Conservation (phyloP, 2,113 vertebrate genomes). For the Albula glossodonta region DNA sequence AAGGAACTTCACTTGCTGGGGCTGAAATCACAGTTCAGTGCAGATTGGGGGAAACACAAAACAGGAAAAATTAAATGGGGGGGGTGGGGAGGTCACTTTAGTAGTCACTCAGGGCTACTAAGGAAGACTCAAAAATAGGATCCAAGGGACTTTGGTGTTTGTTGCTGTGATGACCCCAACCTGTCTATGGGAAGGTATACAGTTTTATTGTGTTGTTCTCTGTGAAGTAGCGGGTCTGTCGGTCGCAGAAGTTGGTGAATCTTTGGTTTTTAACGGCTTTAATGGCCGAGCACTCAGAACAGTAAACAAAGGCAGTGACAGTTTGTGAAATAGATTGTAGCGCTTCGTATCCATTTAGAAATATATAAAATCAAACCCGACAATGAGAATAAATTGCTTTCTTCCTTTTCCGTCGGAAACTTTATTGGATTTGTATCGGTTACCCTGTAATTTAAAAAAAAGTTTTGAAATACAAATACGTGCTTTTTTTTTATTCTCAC, state of each 20-base stretch:
- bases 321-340: background rate
- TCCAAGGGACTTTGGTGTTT: no score
- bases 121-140: no score
- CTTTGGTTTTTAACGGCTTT: background rate
- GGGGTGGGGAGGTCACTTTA: no score
- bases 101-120: no score
- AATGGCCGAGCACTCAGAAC: background rate
- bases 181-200: background rate
- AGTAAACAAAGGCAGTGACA: background rate
- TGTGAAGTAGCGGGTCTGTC: background rate
- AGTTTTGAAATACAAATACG: background rate
- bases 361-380: background rate
- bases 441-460: background rate
- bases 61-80: no score
- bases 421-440: slow-evolving; percentile 11
- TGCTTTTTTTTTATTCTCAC: background rate
- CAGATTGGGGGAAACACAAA: no score
- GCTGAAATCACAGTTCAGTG: no score
- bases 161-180: background rate
- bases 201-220: background rate
- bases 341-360: background rate
- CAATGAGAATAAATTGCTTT: background rate
- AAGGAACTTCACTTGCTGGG: no score
- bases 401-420: background rate
- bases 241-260: background rate